These are phyloP conservation scores for Zalophus californianus DNA, from an alignment of 2,797 vertebrate genomes.

Conservation along the genomic window DNA sequence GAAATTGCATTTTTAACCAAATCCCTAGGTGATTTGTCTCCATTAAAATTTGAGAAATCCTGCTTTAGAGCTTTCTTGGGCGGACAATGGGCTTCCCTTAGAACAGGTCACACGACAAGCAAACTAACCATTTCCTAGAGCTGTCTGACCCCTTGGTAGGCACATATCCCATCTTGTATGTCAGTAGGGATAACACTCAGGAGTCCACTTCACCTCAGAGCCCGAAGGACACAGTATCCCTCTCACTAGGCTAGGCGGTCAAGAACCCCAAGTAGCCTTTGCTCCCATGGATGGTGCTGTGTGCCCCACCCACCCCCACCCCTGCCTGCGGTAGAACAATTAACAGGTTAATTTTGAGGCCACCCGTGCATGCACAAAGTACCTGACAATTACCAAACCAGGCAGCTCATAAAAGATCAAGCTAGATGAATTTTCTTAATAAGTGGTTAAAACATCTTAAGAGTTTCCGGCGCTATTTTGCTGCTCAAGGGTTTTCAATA, in stretches of 20 bases:
- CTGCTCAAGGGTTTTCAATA: slow-evolving; percentile 87
- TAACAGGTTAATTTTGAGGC: slow-evolving; percentile 63
- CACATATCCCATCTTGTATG: not conserved
- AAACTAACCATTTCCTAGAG: not conserved
- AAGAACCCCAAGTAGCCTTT: too few species aligned
- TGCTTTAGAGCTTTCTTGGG: not conserved
- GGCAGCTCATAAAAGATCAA: slow-evolving; percentile 84
- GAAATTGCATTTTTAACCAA: not conserved
- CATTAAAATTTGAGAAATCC: not conserved
- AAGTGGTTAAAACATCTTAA: slow-evolving; percentile 87
- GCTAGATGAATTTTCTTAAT: slow-evolving; percentile 88
- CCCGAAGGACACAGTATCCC: not conserved
- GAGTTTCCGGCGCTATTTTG: slow-evolving; percentile 86
- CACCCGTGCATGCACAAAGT: slow-evolving; percentile 65
- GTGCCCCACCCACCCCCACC: accelerated
- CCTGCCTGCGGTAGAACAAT: not conserved
- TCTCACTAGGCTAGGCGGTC: accelerated
- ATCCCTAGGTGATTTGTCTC: not conserved
- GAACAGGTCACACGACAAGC: accelerated
- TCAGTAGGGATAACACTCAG: accelerated
- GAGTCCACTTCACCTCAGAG: not conserved
- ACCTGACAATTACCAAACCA: slow-evolving; percentile 72
- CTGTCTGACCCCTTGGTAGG: not conserved
- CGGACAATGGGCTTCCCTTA: not conserved
- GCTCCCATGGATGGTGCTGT: accelerated